phyloP scores from a whole-genome alignment of 1,140 invertebrate genomes.

The Cepaea nemoralis region DNA sequence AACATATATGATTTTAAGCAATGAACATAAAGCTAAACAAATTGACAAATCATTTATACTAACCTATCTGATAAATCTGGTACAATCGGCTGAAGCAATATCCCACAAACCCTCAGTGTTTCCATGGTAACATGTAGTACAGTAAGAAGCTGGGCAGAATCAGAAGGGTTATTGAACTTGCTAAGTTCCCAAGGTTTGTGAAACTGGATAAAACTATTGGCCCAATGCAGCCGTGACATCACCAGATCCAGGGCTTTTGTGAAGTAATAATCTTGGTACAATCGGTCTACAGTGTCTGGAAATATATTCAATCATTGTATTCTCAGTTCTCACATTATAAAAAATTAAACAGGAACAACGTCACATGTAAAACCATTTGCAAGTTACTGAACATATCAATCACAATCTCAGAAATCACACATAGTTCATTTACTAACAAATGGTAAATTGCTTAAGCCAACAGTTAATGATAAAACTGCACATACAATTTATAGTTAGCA shows the following conservation, averaged over 20 bases:
- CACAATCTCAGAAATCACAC: too few relatives aligned
- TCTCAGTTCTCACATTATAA: too few relatives aligned
- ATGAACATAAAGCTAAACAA: too few relatives aligned
- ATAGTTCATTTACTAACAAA: too few relatives aligned
- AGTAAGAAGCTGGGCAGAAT: conserved; percentile 76
- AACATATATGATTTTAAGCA: too few relatives aligned
- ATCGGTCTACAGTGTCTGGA: conserved; percentile 67
- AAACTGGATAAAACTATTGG: conserved; percentile 89
- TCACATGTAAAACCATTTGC: too few relatives aligned
- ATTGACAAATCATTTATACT: neutral
- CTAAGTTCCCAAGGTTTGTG: conserved; percentile 89
- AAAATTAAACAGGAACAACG: too few relatives aligned
- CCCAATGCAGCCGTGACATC: conserved; percentile 80
- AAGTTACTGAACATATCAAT: too few relatives aligned
- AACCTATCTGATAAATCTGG: conserved; percentile 77
- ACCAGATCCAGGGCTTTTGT: conserved; percentile 86
- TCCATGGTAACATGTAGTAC: conserved; percentile 88
- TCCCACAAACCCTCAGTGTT: conserved; percentile 74
- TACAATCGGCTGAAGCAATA: conserved; percentile 79
- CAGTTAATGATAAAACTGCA: too few relatives aligned
- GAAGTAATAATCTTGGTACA: conserved; percentile 85
- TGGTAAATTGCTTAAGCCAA: too few relatives aligned
- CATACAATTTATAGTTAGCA: too few relatives aligned
- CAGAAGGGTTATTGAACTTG: conserved; percentile 68
- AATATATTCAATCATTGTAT: too few relatives aligned